Conservation (phyloP, 2,113 vertebrate species). For the Aspiorhynchus laticeps region DNA sequence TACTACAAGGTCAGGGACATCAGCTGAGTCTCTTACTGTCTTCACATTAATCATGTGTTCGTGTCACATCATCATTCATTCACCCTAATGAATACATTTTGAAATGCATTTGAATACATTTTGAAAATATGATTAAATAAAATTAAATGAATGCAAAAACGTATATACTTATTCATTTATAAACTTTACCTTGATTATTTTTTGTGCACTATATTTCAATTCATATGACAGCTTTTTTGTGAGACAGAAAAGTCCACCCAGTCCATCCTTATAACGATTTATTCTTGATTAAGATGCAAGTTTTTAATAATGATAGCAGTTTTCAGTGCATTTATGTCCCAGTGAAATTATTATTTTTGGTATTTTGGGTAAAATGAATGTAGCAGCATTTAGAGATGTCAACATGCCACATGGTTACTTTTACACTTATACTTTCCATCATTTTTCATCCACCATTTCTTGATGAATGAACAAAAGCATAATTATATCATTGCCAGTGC, state of each 20-base stretch:
- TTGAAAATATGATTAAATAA: not conserved
- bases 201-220: too few relatives aligned
- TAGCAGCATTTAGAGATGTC: not conserved
- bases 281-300: not conserved
- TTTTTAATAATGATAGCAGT: not conserved
- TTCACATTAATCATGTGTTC: not conserved
- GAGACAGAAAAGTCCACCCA: not conserved
- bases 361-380: not conserved
- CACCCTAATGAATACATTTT: too few relatives aligned
- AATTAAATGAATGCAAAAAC: not conserved
- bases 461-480: not conserved
- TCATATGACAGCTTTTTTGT: too few relatives aligned
- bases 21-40: not conserved
- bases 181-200: too few relatives aligned
- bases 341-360: not conserved
- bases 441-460: not conserved
- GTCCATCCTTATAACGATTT: too few relatives aligned
- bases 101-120: not conserved
- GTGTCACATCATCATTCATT: not conserved
- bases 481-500: not conserved
- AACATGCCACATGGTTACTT: not conserved
- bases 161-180: not conserved
- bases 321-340: not conserved
- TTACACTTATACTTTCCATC: not conserved
- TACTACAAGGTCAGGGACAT: slow-evolving; percentile 89